A percentile compares a stretch with the other conserved stretches of the same genome.
Evolutionary conservation across 2,888 invertebrate genomes (phyloP).

Genomic region (Cheilosia vulpina): DNA sequence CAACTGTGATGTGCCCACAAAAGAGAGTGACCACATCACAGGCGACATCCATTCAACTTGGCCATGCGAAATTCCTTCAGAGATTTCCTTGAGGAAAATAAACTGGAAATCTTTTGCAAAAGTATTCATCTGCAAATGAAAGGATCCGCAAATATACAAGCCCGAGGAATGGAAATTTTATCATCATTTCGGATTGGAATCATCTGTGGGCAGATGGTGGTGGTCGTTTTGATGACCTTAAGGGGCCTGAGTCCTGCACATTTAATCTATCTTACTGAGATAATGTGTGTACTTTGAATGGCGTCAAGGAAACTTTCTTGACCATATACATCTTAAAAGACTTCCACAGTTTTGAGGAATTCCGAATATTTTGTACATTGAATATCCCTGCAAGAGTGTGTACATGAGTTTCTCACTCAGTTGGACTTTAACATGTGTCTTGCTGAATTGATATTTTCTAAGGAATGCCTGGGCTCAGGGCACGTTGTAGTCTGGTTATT

Average conservation of each 20-base stretch:
- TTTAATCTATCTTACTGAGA: constrained; percentile 39
- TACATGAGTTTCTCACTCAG: constrained; percentile 34
- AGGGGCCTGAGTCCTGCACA: constrained; percentile 31
- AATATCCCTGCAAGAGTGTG: constrained; percentile 45
- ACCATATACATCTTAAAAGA: constrained; percentile 72
- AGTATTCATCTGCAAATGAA: constrained; percentile 62
- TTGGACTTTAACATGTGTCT: constrained; percentile 50
- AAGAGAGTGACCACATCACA: constrained; percentile 63
- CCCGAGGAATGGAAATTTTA: constrained; percentile 45
- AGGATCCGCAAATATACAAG: constrained; percentile 34
- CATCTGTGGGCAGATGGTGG: constrained; percentile 42
- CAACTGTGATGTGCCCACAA: neutral
- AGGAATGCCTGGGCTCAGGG: constrained; percentile 16
- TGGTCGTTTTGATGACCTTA: constrained; percentile 30
- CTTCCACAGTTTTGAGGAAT: constrained; percentile 54
- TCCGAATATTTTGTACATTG: constrained; percentile 45
- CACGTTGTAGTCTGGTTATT: constrained; percentile 52
- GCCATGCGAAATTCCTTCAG: constrained; percentile 41
- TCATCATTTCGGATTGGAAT: constrained; percentile 54
- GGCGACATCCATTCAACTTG: constrained; percentile 29
- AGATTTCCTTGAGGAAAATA: constrained; percentile 33
- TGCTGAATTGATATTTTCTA: constrained; percentile 8
- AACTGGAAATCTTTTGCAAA: constrained; percentile 45
- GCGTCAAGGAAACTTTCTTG: constrained; percentile 69
- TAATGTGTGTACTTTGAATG: constrained; percentile 51